Base-by-base conservation (phyloP, 2,888 invertebrate genomes). In the Torymus aiolomorphi region DNA sequence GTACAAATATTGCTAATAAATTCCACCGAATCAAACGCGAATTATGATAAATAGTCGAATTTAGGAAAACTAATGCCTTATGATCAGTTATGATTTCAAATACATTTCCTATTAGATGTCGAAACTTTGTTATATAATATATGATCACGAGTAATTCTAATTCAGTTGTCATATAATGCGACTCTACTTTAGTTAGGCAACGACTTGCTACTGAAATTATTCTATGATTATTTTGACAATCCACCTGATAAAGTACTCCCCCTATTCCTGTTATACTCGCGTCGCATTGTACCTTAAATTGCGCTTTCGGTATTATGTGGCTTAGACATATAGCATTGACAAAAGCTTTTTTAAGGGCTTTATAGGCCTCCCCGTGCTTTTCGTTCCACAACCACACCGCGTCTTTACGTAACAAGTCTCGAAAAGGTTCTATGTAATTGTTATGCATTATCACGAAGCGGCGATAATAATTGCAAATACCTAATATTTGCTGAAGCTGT, bases 191-290 rank as follows among this genome's bases (percentile, higher is more conserved):
- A 0, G 62, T 56, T 2, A 85, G 78, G 11, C 82, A 81, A 20
- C 84, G 82, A 80, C 85, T 86, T 14, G 81, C 83, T 56, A 85
- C 81, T 0, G 84, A 82, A 82, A 80, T 77, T 4, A 77, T 73
- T 2, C 59, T 24, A 2, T 42, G 59, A 2, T 83, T 66, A 5
- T 57, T 62, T 8, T 66, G 13, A 24, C 24, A 2, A 24, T 24
- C 24, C 2, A 24, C 24, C 24, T 24, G 24, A 24, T 24, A 24
- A 24, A 24, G 24, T 2, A 24, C 24, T 24, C 24, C 24, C 24
- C 24, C 24, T 24, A 24, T 24, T 24, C 3, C 24, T 24, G 24
- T 24, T 3, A 3, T 24, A 24, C 24, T 24, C 24, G 24, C 24
- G 3, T 24, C 24, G 24, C 24, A 24, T 24, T 24, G 24, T 24